Evolutionary conservation across 2,888 invertebrate genomes (phyloP).

Genomic region (Polylopha cassiicola): DNA sequence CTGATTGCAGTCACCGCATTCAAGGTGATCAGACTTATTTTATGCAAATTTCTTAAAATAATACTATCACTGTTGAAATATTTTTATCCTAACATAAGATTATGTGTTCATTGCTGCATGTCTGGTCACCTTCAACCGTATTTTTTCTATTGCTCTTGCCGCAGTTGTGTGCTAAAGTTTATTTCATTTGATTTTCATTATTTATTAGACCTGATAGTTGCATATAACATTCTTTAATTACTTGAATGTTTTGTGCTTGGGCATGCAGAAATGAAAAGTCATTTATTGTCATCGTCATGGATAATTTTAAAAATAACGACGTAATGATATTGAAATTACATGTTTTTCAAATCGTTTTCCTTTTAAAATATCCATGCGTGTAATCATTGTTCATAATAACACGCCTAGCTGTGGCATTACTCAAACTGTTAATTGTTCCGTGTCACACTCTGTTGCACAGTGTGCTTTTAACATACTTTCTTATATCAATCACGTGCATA

Average conservation of each 20-base stretch:
- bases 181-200: conserved; percentile 44
- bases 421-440: conserved; percentile 36
- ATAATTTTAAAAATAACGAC: conserved; percentile 41
- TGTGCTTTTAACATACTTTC: no score
- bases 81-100: conserved; percentile 21
- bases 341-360: no score
- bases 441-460: conserved; percentile 2
- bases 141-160: conserved; percentile 35
- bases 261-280: conserved; percentile 74
- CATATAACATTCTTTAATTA: conserved; percentile 55
- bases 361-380: conserved; percentile 49
- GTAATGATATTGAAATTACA: no score
- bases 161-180: conserved; percentile 51
- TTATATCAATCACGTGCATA: no score
- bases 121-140: conserved; percentile 70
- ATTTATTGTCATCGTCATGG: conserved; percentile 50
- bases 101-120: conserved; percentile 68
- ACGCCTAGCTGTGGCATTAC: conserved; percentile 66
- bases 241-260: conserved; percentile 68
- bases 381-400: conserved; percentile 57
- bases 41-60: conserved; percentile 5
- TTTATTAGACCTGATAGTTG: conserved; percentile 48
- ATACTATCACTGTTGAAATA: conserved; percentile 23
- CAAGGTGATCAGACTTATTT: conserved; percentile 69
- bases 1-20: conserved; percentile 61